A percentile compares a stretch with the other conserved stretches of the same genome.
Evolutionary conservation across 1,140 invertebrate species (phyloP).

Genomic region (Drosophila seguyi): DNA sequence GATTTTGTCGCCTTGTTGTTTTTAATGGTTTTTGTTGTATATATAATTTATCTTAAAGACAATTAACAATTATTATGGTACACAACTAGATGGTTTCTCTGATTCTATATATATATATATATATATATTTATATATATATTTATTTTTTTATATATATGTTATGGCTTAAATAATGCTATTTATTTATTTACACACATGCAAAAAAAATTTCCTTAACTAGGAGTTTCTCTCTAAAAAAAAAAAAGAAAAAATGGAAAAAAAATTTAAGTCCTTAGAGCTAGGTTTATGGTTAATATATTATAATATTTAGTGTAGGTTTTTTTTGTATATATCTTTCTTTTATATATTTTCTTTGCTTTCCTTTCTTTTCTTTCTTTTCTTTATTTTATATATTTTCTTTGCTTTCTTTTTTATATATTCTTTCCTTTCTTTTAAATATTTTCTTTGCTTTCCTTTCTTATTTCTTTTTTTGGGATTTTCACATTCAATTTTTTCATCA

Average conservation of each 20-base stretch:
- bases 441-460: slow-evolving; percentile 10
- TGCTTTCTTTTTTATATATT: too few species aligned
- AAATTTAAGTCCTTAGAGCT: slow-evolving; percentile 35
- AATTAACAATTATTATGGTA: slow-evolving; percentile 77
- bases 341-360: neutral
- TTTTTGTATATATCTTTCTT: slow-evolving; percentile 12
- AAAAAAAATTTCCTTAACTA: slow-evolving; percentile 69
- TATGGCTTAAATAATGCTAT: slow-evolving; percentile 45
- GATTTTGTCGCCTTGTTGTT: slow-evolving; percentile 44
- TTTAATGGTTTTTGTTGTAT: slow-evolving; percentile 37
- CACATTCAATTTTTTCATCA: slow-evolving; percentile 27
- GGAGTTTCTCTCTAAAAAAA: neutral
- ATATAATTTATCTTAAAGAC: slow-evolving; percentile 80
- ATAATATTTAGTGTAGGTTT: slow-evolving; percentile 22
- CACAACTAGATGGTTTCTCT: slow-evolving; percentile 51
- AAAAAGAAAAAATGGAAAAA: slow-evolving; percentile 56
- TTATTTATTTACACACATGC: slow-evolving; percentile 70
- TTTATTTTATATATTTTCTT: too few species aligned
- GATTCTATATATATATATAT: slow-evolving; percentile 20
- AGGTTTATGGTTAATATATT: slow-evolving; percentile 35
- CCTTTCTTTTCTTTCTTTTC: too few species aligned
- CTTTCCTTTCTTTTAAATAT: neutral
- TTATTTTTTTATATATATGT: slow-evolving; percentile 21
- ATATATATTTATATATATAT: too few species aligned
- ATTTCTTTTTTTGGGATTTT: slow-evolving; percentile 32